Percentiles rank a stretch among this genome's conserved stretches.
phyloP scores from a whole-genome alignment of 2,888 invertebrate genomes.

The Agelastica alni region DNA sequence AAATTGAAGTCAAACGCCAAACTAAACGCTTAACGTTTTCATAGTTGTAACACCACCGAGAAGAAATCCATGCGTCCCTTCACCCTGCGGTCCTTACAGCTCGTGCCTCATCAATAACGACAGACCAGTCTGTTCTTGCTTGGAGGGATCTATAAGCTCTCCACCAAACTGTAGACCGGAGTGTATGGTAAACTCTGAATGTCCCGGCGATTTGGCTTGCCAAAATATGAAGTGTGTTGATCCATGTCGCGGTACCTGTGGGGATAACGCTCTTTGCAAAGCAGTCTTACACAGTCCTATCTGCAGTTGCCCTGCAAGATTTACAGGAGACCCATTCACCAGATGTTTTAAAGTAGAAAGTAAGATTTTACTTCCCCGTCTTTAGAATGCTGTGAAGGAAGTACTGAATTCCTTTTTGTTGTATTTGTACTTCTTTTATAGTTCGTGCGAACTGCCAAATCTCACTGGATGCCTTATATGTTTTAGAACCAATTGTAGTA shows the following conservation, averaged over 20 bases:
- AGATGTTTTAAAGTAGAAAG: constrained; percentile 68
- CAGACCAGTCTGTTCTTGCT: constrained; percentile 78
- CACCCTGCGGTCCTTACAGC: constrained; percentile 80
- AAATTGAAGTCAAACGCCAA: constrained; percentile 5
- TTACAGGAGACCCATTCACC: constrained; percentile 77
- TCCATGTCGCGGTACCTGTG: constrained; percentile 78
- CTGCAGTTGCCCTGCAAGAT: constrained; percentile 72
- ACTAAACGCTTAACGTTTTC: constrained; percentile 19
- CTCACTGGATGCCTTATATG: no score
- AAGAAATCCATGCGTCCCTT: constrained; percentile 72
- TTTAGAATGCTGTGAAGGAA: no score
- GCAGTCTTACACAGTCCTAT: constrained; percentile 80
- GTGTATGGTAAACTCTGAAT: constrained; percentile 79
- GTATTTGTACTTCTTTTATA: no score
- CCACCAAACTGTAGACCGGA: constrained; percentile 79
- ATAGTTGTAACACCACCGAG: constrained; percentile 43
- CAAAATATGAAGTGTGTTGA: constrained; percentile 77
- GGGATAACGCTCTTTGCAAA: constrained; percentile 76
- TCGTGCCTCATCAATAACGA: constrained; percentile 72
- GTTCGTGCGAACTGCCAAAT: no score
- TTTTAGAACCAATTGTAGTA: constrained; percentile 48
- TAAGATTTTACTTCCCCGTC: constrained; percentile 63
- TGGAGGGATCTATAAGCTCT: constrained; percentile 71
- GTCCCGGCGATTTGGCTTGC: constrained; percentile 74
- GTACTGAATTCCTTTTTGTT: no score